Conservation (phyloP, 2,888 invertebrate genomes). For the Sphinx pinastri region DNA sequence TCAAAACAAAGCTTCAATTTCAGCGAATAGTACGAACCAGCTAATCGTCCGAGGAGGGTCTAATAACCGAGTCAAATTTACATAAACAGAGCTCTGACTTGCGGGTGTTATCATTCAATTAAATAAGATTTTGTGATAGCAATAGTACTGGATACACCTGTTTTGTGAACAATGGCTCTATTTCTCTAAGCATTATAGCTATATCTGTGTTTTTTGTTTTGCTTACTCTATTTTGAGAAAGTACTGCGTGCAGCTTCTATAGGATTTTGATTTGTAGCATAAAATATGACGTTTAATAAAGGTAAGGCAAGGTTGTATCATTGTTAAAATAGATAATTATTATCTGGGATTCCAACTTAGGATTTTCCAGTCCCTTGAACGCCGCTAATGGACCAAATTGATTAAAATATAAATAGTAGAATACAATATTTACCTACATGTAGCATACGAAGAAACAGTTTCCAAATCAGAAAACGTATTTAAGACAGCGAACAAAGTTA, state of each 20-base stretch:
- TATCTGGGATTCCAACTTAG: no score
- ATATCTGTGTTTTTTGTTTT: not conserved
- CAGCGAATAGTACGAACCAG: constrained; percentile 44
- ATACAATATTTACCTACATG: no score
- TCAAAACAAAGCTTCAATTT: constrained; percentile 58
- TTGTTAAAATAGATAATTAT: no score
- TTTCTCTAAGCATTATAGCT: constrained; percentile 32
- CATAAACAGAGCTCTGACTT: constrained; percentile 77
- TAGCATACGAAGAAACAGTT: no score
- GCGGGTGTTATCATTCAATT: constrained; percentile 82
- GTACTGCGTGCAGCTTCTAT: not conserved
- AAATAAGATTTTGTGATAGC: constrained; percentile 77
- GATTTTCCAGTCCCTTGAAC: no score
- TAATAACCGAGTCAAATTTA: constrained; percentile 76
- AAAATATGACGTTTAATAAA: not conserved
- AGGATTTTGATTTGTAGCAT: not conserved
- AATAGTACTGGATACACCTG: constrained; percentile 61
- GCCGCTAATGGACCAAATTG: no score
- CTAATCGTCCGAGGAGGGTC: constrained; percentile 69
- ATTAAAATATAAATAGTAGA: no score
- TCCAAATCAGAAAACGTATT: not conserved
- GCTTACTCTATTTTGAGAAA: not conserved
- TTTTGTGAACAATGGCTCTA: constrained; percentile 48
- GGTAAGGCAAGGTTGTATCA: not conserved
- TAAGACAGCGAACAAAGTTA: not conserved